Conservation (phyloP, 2,888 invertebrate genomes). For the Leucophenga montana region DNA sequence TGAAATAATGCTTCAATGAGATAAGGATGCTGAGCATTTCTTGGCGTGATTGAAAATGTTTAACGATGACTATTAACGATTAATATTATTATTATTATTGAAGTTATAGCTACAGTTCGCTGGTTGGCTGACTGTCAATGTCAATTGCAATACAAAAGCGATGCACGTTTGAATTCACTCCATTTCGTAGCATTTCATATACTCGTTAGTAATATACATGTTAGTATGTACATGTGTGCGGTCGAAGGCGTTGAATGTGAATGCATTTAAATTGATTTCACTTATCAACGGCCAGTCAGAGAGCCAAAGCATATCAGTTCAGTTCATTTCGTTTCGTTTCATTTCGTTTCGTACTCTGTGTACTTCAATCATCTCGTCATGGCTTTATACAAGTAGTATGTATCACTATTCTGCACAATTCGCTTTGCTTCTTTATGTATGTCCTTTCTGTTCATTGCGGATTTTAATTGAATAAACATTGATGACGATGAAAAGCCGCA, state of each 20-base stretch:
- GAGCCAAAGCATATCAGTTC: constrained; percentile 34
- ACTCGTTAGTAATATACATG: constrained; percentile 23
- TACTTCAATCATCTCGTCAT: background rate
- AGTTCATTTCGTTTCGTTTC: background rate
- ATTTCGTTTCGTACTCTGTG: background rate
- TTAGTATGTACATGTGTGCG: constrained; percentile 35
- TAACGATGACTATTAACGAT: too few species aligned
- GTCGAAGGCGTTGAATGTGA: constrained; percentile 56
- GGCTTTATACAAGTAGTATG: background rate
- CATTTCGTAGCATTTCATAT: background rate
- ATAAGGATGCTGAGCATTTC: background rate
- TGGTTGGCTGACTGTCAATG: background rate
- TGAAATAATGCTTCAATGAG: too few species aligned
- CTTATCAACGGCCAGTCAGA: constrained; percentile 44
- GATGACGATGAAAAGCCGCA: constrained; percentile 40
- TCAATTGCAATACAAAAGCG: constrained; percentile 11
- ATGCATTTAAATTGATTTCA: constrained; percentile 63
- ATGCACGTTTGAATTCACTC: background rate
- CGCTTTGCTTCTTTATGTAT: constrained; percentile 30
- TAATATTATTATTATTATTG: too few species aligned
- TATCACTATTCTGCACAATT: background rate
- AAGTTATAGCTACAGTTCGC: too few species aligned
- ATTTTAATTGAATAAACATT: constrained; percentile 65
- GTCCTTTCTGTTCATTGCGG: constrained; percentile 40
- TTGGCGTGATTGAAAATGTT: background rate